phyloP scores from a whole-genome alignment of 2,113 vertebrate genomes.

The Mirounga angustirostris region DNA sequence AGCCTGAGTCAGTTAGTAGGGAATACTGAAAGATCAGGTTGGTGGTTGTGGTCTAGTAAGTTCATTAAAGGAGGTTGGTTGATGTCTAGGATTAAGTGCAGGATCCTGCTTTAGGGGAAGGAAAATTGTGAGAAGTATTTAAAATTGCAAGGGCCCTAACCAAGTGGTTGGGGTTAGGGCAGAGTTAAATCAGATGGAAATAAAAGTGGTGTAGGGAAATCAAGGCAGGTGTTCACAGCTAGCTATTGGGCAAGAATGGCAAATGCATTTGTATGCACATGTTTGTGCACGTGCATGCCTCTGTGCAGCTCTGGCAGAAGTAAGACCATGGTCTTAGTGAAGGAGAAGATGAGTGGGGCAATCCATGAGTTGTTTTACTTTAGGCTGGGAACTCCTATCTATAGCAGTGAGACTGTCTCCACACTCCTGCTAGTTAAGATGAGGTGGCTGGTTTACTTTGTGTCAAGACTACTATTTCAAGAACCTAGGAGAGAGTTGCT shows the following conservation, averaged over 20 bases:
- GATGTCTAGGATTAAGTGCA: background rate
- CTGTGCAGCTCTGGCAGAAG: background rate
- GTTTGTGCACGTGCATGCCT: accelerated
- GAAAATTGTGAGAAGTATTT: background rate
- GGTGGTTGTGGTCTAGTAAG: background rate
- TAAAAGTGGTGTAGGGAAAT: background rate
- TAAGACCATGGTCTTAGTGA: background rate
- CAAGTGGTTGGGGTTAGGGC: background rate
- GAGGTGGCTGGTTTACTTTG: background rate
- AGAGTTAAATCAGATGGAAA: background rate
- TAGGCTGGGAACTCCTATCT: background rate
- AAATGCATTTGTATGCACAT: background rate
- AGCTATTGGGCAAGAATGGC: background rate
- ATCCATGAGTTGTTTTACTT: background rate
- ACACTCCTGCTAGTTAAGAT: background rate
- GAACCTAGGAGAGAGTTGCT: background rate
- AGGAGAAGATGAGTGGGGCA: background rate
- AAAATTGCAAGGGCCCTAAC: background rate
- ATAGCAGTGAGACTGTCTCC: background rate
- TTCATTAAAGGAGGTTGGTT: background rate
- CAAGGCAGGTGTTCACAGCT: background rate
- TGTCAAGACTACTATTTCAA: background rate
- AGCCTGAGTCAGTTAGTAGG: background rate
- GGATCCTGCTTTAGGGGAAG: background rate
- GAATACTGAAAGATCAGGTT: background rate